Conservation (phyloP, 2,888 invertebrate species). For the Cerastis leucographa region DNA sequence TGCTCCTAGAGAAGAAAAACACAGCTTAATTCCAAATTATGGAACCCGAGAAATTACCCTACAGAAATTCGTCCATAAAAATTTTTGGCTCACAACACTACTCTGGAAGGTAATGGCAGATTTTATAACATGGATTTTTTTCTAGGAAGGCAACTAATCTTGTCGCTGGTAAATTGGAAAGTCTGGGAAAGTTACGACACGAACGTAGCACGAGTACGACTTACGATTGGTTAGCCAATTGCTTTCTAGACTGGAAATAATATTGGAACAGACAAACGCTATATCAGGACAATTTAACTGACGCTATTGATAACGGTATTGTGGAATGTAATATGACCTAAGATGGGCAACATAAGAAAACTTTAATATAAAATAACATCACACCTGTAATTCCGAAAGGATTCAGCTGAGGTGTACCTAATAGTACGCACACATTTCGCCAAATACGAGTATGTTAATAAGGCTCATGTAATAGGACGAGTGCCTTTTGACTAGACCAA, state of each 20-base stretch:
- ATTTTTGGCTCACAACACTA: not conserved
- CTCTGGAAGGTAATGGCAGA: not conserved
- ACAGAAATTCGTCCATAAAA: not conserved
- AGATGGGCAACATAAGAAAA: not conserved
- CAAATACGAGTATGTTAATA: too few species aligned
- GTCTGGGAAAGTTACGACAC: slow-evolving; percentile 51
- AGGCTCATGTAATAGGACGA: not conserved
- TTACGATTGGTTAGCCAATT: slow-evolving; percentile 56
- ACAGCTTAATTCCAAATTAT: not conserved
- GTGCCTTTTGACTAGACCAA: too few species aligned
- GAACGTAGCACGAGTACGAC: slow-evolving; percentile 41
- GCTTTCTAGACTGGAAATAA: slow-evolving; percentile 49
- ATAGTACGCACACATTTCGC: not conserved
- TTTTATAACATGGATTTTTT: slow-evolving; percentile 19
- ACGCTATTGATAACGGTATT: not conserved
- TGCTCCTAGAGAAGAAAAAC: not conserved
- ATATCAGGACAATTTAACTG: not conserved
- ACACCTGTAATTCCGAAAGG: not conserved
- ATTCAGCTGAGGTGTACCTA: not conserved
- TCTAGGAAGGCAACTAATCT: slow-evolving; percentile 48
- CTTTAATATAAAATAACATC: not conserved
- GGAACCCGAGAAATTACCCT: not conserved
- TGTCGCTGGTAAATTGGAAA: slow-evolving; percentile 55
- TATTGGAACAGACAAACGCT: slow-evolving; percentile 21
- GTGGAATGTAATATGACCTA: not conserved